Conservation (phyloP, 2,797 vertebrate genomes). For the Hemitrygon akajei region DNA sequence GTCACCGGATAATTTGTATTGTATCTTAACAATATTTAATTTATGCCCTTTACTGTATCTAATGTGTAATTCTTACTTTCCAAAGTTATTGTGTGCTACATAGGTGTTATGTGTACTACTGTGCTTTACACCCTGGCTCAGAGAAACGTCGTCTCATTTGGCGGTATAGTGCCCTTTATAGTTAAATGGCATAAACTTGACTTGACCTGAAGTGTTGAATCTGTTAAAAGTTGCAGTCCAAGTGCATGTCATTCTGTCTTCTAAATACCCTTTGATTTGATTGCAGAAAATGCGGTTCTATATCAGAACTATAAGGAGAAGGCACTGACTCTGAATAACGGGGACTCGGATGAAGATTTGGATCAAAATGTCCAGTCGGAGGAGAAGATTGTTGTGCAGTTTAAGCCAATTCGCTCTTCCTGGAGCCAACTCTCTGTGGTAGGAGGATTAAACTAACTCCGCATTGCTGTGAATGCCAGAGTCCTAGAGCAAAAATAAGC, state of each 20-base stretch:
- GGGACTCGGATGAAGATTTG: conserved; percentile 71
- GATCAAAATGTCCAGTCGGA: conserved; percentile 79
- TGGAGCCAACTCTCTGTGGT: conserved; percentile 93
- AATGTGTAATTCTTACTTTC: too few relatives aligned
- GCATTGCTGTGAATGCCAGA: not conserved
- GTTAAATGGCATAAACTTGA: too few relatives aligned
- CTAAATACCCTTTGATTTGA: not conserved
- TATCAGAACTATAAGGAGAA: conserved; percentile 98
- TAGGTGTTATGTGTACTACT: too few relatives aligned
- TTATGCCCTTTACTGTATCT: too few relatives aligned
- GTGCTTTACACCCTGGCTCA: too few relatives aligned
- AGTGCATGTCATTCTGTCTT: not conserved
- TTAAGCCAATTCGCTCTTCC: conserved; percentile 75
- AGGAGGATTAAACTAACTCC: not conserved
- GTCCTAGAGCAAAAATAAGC: too few relatives aligned
- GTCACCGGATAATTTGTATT: too few relatives aligned
- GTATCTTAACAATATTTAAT: too few relatives aligned
- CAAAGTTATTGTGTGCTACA: too few relatives aligned
- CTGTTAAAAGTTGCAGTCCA: not conserved
- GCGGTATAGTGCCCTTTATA: too few relatives aligned
- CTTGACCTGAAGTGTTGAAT: not conserved
- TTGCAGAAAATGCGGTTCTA: conserved; percentile 79
- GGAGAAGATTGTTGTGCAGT: conserved; percentile 73
- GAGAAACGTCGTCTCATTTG: too few relatives aligned
- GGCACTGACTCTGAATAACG: conserved; percentile 55